Conservation (phyloP, 2,113 vertebrate genomes). For the Myxocyprinus asiaticus region DNA sequence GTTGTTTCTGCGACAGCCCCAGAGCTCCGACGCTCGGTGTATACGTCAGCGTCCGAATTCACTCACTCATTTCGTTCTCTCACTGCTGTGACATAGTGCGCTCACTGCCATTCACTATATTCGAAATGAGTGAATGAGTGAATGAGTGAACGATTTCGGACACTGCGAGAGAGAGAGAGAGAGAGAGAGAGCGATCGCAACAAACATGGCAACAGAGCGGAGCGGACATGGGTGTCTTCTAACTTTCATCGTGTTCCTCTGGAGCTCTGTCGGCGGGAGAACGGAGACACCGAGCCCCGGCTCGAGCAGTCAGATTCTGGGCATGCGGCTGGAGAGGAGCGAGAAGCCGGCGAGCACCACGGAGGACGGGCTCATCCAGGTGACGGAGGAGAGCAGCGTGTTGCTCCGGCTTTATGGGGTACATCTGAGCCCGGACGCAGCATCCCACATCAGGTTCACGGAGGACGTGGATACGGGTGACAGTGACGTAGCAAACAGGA, state of each 20-base stretch:
- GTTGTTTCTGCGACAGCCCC: too few relatives aligned
- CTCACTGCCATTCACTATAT: too few relatives aligned
- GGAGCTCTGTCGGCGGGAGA: constrained; percentile 69
- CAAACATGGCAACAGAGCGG: constrained; percentile 82
- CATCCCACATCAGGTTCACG: constrained; percentile 82
- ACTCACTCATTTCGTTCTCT: too few relatives aligned
- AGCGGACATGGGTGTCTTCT: constrained; percentile 74
- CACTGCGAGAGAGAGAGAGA: too few relatives aligned
- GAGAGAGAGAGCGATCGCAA: constrained; percentile 66
- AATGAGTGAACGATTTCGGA: too few relatives aligned
- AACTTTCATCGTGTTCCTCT: constrained; percentile 73
- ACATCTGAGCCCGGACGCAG: constrained; percentile 70
- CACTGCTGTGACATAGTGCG: too few relatives aligned
- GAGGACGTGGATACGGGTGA: constrained; percentile 59
- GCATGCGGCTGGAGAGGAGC: constrained; percentile 84
- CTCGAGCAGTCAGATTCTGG: constrained; percentile 72
- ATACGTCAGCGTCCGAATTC: too few relatives aligned
- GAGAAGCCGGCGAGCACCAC: constrained; percentile 72
- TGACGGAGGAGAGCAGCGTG: constrained; percentile 86
- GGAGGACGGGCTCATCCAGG: constrained; percentile 82
- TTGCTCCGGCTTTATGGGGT: constrained; percentile 88
- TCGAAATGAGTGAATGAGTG: too few relatives aligned
- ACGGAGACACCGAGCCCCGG: constrained; percentile 58
- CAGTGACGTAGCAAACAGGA: constrained; percentile 61
- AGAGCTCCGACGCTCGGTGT: too few relatives aligned